Conservation (phyloP, 2,888 invertebrate species). For the Bhutanitis thaidina region DNA sequence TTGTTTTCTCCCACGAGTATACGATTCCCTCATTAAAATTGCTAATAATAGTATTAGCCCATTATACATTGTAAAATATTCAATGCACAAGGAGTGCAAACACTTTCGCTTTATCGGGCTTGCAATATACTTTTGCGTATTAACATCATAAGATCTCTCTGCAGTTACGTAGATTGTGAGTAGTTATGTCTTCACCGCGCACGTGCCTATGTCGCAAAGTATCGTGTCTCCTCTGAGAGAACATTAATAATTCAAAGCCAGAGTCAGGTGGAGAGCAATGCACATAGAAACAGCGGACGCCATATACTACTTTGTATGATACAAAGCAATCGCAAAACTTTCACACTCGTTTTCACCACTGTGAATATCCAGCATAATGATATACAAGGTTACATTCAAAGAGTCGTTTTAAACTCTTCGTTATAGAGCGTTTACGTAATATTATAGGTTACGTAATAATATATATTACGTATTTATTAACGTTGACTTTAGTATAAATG, state of each 20-base stretch:
- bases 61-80: too few species aligned
- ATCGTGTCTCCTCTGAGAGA: conserved; percentile 49
- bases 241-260: conserved; percentile 65
- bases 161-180: conserved; percentile 5
- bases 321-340: conserved; percentile 18
- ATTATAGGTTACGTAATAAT: too few species aligned
- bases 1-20: too few species aligned
- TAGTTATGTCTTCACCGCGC: conserved; percentile 30
- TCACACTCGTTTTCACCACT: not conserved
- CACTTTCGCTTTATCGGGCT: too few species aligned
- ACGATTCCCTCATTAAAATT: too few species aligned
- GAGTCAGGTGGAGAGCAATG: conserved; percentile 28
- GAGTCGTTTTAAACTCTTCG: too few species aligned
- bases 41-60: too few species aligned
- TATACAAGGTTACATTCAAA: not conserved
- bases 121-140: too few species aligned
- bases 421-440: too few species aligned
- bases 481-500: too few species aligned
- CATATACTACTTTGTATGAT: conserved; percentile 14
- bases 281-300: conserved; percentile 21
- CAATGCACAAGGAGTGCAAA: too few species aligned
- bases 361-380: not conserved
- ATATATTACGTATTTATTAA: too few species aligned
- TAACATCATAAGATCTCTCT: not conserved
- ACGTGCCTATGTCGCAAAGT: conserved; percentile 57